Evolutionary conservation across 2,797 vertebrate species (phyloP), one percentile per base, ranked within the genome.

Genomic region (Rhynchotus rufescens): DNA sequence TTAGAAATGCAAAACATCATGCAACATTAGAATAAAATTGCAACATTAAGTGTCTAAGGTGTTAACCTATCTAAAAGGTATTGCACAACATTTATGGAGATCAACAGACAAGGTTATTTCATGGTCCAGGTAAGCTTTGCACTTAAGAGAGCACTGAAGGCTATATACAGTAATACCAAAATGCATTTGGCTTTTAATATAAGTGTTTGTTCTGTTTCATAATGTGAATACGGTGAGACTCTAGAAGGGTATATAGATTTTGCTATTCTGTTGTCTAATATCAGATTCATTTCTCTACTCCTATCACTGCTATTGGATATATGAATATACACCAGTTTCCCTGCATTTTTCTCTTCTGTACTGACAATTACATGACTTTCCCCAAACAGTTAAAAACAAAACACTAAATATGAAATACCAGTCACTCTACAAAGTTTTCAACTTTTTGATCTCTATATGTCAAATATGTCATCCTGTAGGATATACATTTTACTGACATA

Each of bases 401-500:
- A 36, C 51, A 69, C n/a, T 56, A 56, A 76, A 71, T 42, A 64
- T 7, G 1, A 74, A 85, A 75, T 69, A 80, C 14, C 49, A 44
- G 42, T 44, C 36, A 76, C 6, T 64, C 22, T 51, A 52, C 17
- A 73, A 71, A 52, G 11, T 68, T 68, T 30, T 57, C 64, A 28
- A 21, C 54, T 85, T 75, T 91, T 32, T 69, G 54, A 47, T 65
- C 45, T 69, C 15, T 20, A 20, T 60, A 6, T 40, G 47, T 51
- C 73, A 44, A n/a, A 23, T 3, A 40, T 47, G 32, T 72, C 10
- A 79, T 69, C 62, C 40, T 19, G 16, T 34, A 62, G 56, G 69
- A 60, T 26, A 51, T 25, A 26, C 26, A 42, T 85, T 96, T 95
- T 74, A 95, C 32, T 84, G 80, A 88, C 89, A 89, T 32, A 93